Conservation (phyloP, 2,797 vertebrate genomes). For the Phyllotis vaccarum region DNA sequence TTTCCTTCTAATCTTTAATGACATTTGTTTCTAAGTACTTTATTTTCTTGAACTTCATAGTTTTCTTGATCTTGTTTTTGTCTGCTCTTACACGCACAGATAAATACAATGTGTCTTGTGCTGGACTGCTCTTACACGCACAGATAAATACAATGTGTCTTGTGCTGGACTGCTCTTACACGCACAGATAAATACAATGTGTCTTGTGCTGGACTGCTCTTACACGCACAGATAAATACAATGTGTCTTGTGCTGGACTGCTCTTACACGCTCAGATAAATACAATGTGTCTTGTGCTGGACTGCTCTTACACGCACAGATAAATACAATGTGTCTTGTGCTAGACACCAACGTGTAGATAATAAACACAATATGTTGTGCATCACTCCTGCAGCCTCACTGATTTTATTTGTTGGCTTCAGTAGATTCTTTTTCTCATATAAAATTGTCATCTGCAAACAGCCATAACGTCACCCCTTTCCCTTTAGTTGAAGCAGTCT, state of each 20-base stretch:
- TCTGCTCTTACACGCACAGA: neutral
- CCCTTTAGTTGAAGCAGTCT: neutral
- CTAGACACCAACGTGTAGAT: neutral
- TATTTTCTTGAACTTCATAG: neutral
- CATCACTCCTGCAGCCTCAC: neutral
- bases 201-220: neutral
- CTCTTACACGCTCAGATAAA: neutral
- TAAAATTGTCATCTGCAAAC: neutral
- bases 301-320: too few relatives aligned
- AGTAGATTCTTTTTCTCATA: slow-evolving; percentile 2
- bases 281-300: too few relatives aligned
- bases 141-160: neutral
- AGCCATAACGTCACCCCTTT: neutral
- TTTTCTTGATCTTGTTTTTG: neutral
- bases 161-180: neutral
- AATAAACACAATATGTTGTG: neutral
- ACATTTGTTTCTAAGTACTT: neutral
- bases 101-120: neutral
- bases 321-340: neutral
- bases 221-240: neutral
- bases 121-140: neutral
- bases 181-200: neutral
- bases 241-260: neutral
- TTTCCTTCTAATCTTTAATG: slow-evolving; percentile 22
- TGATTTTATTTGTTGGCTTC: neutral